phyloP scores from a whole-genome alignment of 2,888 invertebrate species.

The Xanthorhoe designata region DNA sequence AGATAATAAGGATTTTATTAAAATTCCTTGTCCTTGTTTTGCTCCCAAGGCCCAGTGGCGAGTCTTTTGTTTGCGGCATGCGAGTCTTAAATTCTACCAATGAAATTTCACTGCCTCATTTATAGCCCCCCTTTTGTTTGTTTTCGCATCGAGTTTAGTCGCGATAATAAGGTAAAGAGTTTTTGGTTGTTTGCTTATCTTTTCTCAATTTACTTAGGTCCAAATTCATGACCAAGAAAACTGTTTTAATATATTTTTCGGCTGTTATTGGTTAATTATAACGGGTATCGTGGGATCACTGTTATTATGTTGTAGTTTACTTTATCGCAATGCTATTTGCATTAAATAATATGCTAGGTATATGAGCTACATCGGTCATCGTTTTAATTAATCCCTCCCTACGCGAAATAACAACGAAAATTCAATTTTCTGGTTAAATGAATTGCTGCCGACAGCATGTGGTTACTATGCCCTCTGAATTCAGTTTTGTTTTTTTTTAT shows the following conservation, averaged over 20 bases:
- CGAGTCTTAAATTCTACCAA: constrained; percentile 66
- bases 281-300: background rate
- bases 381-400: constrained; percentile 67
- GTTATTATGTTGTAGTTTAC: background rate
- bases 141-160: constrained; percentile 56
- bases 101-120: constrained; percentile 67
- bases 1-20: constrained; percentile 84
- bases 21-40: constrained; percentile 82
- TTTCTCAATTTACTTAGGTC: constrained; percentile 44
- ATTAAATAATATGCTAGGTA: constrained; percentile 33
- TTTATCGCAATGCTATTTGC: constrained; percentile 14
- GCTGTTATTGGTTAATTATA: constrained; percentile 1
- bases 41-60: constrained; percentile 62
- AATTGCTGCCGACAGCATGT: constrained; percentile 56
- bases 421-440: constrained; percentile 76
- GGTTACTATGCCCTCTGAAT: constrained; percentile 40
- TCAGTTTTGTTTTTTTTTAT: constrained; percentile 13
- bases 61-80: constrained; percentile 73
- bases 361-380: constrained; percentile 49
- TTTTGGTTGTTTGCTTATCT: constrained; percentile 50
- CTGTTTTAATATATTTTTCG: constrained; percentile 1
- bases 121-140: constrained; percentile 59
- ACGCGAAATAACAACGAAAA: constrained; percentile 64
- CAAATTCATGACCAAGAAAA: constrained; percentile 30
- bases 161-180: constrained; percentile 48